Evolutionary conservation across 1,140 invertebrate species (phyloP), one percentile per base, ranked within the genome.

Genomic region (Orchesella cincta): DNA sequence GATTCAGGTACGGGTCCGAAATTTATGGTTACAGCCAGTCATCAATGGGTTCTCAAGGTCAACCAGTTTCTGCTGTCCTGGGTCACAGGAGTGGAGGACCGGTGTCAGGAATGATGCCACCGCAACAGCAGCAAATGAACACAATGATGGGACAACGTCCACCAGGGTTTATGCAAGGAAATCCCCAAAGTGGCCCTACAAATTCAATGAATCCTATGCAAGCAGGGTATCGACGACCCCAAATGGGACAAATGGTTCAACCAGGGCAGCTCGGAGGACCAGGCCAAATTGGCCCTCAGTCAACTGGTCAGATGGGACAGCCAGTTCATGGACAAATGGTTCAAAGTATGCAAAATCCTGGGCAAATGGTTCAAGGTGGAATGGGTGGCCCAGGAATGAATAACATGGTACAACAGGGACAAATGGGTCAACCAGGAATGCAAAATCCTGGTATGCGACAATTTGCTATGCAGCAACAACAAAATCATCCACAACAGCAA

Each of bases 21-120:
- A 83, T 81, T 70, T 84, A 83, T 76, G 78, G 76, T 23, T 81
- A 77, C 51, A 81, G 77, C 26, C 74, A 77, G 23, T 79, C 80
- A 76, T 67, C 79, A 76, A 77, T 62, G 67, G 28, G 79, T 33
- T n/a, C 70, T 72, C 71, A 36, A 72, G 35, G 80, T 54, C 76
- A 78, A 14, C 74, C 52, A 36, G 80, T 83, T 74, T 76, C 78
- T 39, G 75, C 20, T 71, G 33, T 23, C 52, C 64, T 64, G 77
- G 26, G 0, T 29, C 52, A 54, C 3, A 28, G 28, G 20, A n/a
- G 3, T 51, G 3, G 23, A 2, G 52, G 62, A 23, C 35, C 70
- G 8, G 71, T 31, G 18, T 77, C 79, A 1, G 79, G 80, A n/a
- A 87, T 87, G 85, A 86, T 87, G 82, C 83, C 84, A 16, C 83